Evolutionary conservation across 2,888 invertebrate genomes (phyloP).

Genomic region (Drosophila recens): DNA sequence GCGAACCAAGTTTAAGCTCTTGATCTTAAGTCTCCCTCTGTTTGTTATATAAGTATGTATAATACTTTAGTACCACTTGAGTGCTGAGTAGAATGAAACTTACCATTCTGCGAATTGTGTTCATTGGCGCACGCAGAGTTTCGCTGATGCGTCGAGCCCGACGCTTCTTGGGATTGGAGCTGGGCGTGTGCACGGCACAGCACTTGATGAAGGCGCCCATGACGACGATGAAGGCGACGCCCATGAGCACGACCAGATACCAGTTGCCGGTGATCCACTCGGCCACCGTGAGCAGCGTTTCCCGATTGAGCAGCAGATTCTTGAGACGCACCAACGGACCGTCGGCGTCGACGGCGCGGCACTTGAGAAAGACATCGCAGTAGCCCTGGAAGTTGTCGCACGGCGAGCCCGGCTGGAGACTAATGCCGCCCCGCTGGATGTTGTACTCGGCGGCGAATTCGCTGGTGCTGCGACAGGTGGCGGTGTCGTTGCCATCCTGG

Average conservation of each 20-base stretch:
- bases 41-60: no score
- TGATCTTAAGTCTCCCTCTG: no score
- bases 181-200: slow-evolving; percentile 99
- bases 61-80: background rate
- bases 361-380: slow-evolving; percentile 99
- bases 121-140: slow-evolving; percentile 95
- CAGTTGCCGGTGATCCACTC: slow-evolving; percentile 98
- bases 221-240: slow-evolving; percentile 95
- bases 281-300: slow-evolving; percentile 94
- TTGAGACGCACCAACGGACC: slow-evolving; percentile 98
- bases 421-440: slow-evolving; percentile 92
- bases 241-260: slow-evolving; percentile 97
- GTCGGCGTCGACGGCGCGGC: slow-evolving; percentile 99
- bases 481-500: slow-evolving; percentile 91
- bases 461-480: slow-evolving; percentile 93
- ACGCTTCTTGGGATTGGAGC: slow-evolving; percentile 98
- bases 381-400: slow-evolving; percentile 99
- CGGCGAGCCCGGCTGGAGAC: slow-evolving; percentile 97
- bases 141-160: slow-evolving; percentile 97
- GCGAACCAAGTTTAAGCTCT: no score
- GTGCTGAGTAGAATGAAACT: slow-evolving; percentile 48
- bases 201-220: slow-evolving; percentile 99
- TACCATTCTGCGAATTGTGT: slow-evolving; percentile 95
- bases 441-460: slow-evolving; percentile 92
- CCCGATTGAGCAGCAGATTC: slow-evolving; percentile 96